These are phyloP conservation scores for Orthochromis indermauri DNA, from an alignment of 2,113 vertebrate genomes.

Conservation along the genomic window DNA sequence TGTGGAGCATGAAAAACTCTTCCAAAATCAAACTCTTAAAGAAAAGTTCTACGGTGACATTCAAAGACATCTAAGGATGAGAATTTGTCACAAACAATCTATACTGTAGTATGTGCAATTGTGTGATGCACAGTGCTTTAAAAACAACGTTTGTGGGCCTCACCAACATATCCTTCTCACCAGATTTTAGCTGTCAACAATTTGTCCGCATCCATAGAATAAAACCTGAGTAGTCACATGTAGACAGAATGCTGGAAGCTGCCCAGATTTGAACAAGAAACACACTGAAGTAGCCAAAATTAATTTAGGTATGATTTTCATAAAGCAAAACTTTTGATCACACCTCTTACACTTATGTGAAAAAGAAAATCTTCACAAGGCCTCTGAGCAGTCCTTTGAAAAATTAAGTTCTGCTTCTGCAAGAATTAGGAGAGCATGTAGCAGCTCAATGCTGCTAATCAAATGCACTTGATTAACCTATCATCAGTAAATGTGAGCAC, in stretches of 20 bases:
- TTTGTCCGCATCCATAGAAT: neutral
- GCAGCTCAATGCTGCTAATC: neutral
- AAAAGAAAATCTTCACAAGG: neutral
- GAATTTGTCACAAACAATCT: neutral
- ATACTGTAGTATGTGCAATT: neutral
- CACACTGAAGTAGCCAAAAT: neutral
- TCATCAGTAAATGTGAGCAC: neutral
- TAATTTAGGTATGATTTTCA: neutral
- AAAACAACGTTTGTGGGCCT: neutral
- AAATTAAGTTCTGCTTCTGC: neutral
- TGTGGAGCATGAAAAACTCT: neutral
- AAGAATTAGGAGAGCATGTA: neutral
- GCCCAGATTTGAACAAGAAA: neutral
- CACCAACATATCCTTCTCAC: neutral
- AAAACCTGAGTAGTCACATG: neutral
- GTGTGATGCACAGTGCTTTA: neutral
- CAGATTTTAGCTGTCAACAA: neutral
- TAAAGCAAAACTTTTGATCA: neutral
- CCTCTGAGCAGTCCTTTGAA: neutral
- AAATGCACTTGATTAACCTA: neutral
- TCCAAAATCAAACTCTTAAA: neutral
- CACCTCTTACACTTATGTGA: neutral
- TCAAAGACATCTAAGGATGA: neutral
- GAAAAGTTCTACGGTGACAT: neutral
- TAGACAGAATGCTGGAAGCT: neutral